phyloP scores from a whole-genome alignment of 2,888 invertebrate species.

The Frankliniella fusca region DNA sequence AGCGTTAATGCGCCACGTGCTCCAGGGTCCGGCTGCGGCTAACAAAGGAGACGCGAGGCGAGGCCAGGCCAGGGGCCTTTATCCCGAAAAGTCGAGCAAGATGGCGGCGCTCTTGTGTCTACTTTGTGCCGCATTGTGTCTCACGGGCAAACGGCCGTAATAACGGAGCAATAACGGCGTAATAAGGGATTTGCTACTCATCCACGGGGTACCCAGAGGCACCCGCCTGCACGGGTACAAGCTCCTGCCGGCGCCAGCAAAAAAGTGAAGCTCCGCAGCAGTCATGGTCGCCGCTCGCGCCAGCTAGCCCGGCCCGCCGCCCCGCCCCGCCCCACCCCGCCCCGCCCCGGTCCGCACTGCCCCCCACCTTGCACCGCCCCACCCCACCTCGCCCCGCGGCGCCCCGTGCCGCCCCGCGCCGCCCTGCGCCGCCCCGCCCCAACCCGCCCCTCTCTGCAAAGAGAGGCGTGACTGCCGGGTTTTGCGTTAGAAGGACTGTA shows the following conservation, averaged over 20 bases:
- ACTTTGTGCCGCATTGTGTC: slow-evolving; percentile 9
- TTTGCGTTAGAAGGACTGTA: neutral
- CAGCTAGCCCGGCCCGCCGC: too few relatives aligned
- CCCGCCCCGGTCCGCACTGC: too few relatives aligned
- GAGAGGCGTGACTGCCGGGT: neutral
- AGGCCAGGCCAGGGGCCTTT: neutral
- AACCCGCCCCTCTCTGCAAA: too few relatives aligned
- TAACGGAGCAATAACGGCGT: slow-evolving; percentile 18
- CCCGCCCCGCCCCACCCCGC: neutral
- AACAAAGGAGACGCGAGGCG: neutral
- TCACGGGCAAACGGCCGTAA: slow-evolving; percentile 15
- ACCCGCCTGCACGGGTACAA: too few relatives aligned
- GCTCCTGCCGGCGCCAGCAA: neutral
- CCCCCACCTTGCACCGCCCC: neutral
- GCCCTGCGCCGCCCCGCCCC: too few relatives aligned
- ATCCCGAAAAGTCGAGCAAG: neutral
- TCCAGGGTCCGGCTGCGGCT: neutral
- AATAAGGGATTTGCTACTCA: slow-evolving; percentile 22
- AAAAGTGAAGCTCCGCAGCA: neutral
- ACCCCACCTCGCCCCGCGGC: neutral
- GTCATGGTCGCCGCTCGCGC: too few relatives aligned
- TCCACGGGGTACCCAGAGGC: too few relatives aligned
- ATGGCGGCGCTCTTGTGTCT: neutral
- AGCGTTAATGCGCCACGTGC: neutral
- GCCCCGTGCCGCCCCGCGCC: neutral